Conservation (phyloP, 2,797 vertebrate genomes). For the Ctenochaetus hawaiiensis region DNA sequence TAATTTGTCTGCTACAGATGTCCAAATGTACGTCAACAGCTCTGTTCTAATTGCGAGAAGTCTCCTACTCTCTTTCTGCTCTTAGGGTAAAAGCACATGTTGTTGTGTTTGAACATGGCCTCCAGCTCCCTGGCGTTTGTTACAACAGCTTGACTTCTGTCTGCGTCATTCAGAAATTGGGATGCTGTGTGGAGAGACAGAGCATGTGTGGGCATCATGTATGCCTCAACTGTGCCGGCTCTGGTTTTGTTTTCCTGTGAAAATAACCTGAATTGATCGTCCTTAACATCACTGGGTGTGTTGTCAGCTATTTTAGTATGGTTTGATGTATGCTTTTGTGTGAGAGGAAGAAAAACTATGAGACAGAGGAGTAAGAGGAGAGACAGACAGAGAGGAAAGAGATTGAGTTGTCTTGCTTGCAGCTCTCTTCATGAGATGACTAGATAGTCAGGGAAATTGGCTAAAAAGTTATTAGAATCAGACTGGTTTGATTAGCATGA, state of each 20-base stretch:
- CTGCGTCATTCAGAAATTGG: constrained; percentile 55
- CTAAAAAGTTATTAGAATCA: constrained; percentile 44
- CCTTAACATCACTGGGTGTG: not conserved
- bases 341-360: not conserved
- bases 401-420: constrained; percentile 2
- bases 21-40: constrained; percentile 22
- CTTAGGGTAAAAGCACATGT: constrained; percentile 6
- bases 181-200: constrained; percentile 21
- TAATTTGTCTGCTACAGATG: constrained; percentile 49
- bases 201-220: constrained; percentile 58
- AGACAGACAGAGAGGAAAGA: not conserved
- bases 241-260: constrained; percentile 13
- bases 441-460: constrained; percentile 48
- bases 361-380: constrained; percentile 7
- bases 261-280: constrained; percentile 8
- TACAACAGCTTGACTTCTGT: constrained; percentile 34
- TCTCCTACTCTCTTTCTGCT: not conserved
- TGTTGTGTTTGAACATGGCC: constrained; percentile 5
- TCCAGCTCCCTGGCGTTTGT: not conserved
- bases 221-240: constrained; percentile 10
- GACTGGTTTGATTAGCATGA: constrained; percentile 20
- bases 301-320: not conserved
- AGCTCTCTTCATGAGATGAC: constrained; percentile 22
- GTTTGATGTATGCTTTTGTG: not conserved
- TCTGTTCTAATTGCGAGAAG: not conserved